Conservation (phyloP, 2,888 invertebrate genomes). For the Cyclophora albipunctata region DNA sequence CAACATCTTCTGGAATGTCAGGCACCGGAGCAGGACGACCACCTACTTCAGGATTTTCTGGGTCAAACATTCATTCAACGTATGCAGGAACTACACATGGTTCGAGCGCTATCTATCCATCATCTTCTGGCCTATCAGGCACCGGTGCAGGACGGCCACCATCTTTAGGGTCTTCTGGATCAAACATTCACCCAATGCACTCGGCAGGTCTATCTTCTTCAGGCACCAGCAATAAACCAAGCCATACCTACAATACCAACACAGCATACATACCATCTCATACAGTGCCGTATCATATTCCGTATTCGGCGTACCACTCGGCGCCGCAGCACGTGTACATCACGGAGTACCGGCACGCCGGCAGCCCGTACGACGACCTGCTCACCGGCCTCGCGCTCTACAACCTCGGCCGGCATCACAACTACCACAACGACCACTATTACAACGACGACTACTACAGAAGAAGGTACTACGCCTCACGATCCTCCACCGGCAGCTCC, state of each 20-base stretch:
- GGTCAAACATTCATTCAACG: constrained; percentile 7
- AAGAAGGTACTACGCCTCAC: constrained; percentile 33
- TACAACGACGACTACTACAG: constrained; percentile 62
- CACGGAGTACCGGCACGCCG: constrained; percentile 53
- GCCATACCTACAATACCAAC: constrained; percentile 18
- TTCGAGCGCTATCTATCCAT: constrained; percentile 20
- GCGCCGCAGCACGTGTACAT: constrained; percentile 57
- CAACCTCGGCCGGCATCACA: constrained; percentile 57
- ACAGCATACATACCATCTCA: constrained; percentile 12
- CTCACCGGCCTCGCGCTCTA: constrained; percentile 59
- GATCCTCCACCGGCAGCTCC: constrained; percentile 15
- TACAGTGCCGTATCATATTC: constrained; percentile 5
- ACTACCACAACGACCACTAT: constrained; percentile 47
- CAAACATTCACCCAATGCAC: constrained; percentile 8
- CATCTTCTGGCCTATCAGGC: constrained; percentile 22
- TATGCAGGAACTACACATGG: no score
- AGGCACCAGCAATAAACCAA: constrained; percentile 11
- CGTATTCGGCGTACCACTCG: constrained; percentile 33
- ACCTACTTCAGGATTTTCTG: constrained; percentile 2
- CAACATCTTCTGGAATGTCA: constrained; percentile 16
- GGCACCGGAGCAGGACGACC: not conserved
- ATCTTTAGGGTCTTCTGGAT: constrained; percentile 21
- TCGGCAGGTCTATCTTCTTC: constrained; percentile 1
- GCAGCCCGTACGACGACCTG: constrained; percentile 53
- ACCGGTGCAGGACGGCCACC: constrained; percentile 7